phyloP scores from a whole-genome alignment of 2,797 vertebrate species.

The Schizopygopsis pylzovi region DNA sequence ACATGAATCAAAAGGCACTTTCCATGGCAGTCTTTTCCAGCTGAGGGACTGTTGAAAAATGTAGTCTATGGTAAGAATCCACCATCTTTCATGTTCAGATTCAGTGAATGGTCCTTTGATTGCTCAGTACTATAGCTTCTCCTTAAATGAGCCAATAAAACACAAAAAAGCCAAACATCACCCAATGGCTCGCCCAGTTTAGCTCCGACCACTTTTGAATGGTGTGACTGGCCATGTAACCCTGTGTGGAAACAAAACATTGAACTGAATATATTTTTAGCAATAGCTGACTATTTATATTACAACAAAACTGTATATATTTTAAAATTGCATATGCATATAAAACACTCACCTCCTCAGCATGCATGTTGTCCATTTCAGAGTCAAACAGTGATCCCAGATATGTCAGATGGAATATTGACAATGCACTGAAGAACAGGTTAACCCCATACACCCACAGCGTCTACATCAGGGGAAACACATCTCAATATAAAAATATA shows the following conservation, averaged over 20 bases:
- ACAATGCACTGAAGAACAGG: slow-evolving; percentile 79
- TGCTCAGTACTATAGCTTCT: not conserved
- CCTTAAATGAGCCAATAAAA: slow-evolving; percentile 85
- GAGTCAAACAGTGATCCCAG: slow-evolving; percentile 91
- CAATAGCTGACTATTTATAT: not conserved
- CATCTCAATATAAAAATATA: not conserved
- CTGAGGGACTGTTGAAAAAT: not conserved
- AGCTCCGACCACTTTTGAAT: slow-evolving; percentile 92
- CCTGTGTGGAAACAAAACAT: slow-evolving; percentile 71
- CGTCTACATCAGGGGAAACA: slow-evolving; percentile 68
- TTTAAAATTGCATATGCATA: not conserved
- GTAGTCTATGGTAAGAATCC: not conserved
- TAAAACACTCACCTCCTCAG: slow-evolving; percentile 79
- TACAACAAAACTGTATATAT: not conserved
- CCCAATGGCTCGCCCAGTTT: slow-evolving; percentile 91
- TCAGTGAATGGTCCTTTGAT: slow-evolving; percentile 3
- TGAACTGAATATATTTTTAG: not conserved
- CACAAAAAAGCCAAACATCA: slow-evolving; percentile 85
- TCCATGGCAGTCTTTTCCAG: slow-evolving; percentile 1
- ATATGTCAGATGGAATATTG: slow-evolving; percentile 89
- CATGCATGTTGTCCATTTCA: slow-evolving; percentile 81
- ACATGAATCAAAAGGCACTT: slow-evolving; percentile 40
- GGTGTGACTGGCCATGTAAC: slow-evolving; percentile 87
- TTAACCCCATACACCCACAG: slow-evolving; percentile 84
- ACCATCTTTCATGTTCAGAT: not conserved